Percentiles rank a stretch among this genome's conserved stretches.
Evolutionary conservation across 2,113 vertebrate genomes (phyloP).

Genomic region (Mugil cephalus): DNA sequence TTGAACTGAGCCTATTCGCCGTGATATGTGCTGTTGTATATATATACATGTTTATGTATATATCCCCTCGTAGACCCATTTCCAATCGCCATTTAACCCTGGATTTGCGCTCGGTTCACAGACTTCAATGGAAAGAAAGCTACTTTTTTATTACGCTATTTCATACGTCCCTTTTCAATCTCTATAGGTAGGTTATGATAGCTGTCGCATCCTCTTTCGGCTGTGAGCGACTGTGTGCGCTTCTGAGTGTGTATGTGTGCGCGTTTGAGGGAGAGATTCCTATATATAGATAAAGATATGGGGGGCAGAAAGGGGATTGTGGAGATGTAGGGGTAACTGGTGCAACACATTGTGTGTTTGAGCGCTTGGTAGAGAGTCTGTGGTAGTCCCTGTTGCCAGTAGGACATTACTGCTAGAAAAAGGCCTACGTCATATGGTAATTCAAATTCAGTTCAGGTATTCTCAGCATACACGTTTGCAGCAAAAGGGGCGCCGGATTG

Average conservation of each 20-base stretch:
- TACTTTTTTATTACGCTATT: constrained; percentile 34
- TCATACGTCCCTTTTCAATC: not conserved
- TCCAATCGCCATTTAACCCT: constrained; percentile 45
- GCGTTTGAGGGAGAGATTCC: not conserved
- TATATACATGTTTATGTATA: too few species aligned
- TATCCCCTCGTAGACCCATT: constrained; percentile 14
- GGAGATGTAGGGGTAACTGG: constrained; percentile 47
- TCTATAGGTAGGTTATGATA: constrained; percentile 15
- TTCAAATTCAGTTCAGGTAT: constrained; percentile 84
- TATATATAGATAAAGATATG: constrained; percentile 31
- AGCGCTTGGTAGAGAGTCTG: constrained; percentile 54
- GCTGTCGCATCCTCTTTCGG: constrained; percentile 62
- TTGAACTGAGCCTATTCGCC: constrained; percentile 19
- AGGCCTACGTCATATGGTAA: constrained; percentile 82
- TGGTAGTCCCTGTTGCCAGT: constrained; percentile 69
- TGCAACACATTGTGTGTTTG: constrained; percentile 74
- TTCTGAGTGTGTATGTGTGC: constrained; percentile 23
- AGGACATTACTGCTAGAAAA: constrained; percentile 71
- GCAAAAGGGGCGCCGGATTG: constrained; percentile 70
- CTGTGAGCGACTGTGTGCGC: constrained; percentile 30
- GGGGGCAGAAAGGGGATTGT: constrained; percentile 33
- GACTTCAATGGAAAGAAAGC: constrained; percentile 34
- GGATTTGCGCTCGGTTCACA: constrained; percentile 12
- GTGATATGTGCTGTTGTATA: constrained; percentile 11
- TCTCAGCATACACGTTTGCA: constrained; percentile 79